These are phyloP conservation scores for Calliphora vicina DNA, from an alignment of 1,140 invertebrate species.

Conservation along the genomic window DNA sequence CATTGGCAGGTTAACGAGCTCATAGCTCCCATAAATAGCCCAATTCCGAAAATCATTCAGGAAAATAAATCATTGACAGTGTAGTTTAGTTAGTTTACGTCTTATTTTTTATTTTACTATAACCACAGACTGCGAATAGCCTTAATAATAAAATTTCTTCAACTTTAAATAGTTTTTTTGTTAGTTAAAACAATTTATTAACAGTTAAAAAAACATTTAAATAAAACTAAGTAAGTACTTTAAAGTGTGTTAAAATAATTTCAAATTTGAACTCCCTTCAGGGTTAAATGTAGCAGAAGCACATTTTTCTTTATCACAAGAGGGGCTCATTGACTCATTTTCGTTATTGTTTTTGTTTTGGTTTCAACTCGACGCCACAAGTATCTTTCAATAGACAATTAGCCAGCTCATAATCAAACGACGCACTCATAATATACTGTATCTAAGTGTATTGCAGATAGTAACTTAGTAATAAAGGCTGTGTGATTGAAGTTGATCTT, in stretches of 20 bases:
- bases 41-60: too few relatives aligned
- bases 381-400: neutral
- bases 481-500: neutral
- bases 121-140: neutral
- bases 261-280: neutral
- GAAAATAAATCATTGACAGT: too few relatives aligned
- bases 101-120: too few relatives aligned
- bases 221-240: neutral
- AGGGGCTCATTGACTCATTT: neutral
- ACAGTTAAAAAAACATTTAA: slow-evolving; percentile 7
- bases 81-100: too few relatives aligned
- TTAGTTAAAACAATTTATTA: neutral
- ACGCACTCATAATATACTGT: too few relatives aligned
- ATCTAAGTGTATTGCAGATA: neutral
- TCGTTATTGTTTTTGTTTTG: neutral
- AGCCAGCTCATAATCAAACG: too few relatives aligned
- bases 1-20: too few relatives aligned
- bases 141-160: neutral
- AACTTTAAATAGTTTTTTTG: neutral
- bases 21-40: too few relatives aligned
- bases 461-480: neutral
- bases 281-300: neutral
- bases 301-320: neutral
- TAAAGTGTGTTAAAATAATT: neutral
- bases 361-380: neutral